Percentiles rank a stretch among this genome's conserved stretches.
phyloP scores from a whole-genome alignment of 2,113 vertebrate species.

The Nesogale talazaci region DNA sequence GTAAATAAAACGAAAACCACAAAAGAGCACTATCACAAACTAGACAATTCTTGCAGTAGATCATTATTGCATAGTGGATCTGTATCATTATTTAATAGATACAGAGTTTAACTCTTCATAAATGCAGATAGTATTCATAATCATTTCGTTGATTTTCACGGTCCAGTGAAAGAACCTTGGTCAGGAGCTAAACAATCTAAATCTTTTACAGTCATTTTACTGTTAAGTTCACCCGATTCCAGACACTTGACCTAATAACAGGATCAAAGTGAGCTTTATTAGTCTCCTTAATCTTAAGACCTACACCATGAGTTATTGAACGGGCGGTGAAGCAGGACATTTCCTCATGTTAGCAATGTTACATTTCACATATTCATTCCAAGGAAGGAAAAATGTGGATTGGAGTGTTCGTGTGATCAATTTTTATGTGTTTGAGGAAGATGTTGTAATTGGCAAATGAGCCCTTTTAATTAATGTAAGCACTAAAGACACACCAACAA shows the following conservation, averaged over 20 bases:
- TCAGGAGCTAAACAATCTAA: background rate
- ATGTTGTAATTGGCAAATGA: background rate
- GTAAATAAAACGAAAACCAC: background rate
- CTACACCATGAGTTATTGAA: accelerated
- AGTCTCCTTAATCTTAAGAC: accelerated
- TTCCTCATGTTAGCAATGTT: accelerated
- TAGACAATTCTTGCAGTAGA: accelerated
- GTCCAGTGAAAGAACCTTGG: too few species aligned
- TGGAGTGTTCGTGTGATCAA: accelerated
- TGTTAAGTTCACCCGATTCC: background rate
- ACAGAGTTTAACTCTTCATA: background rate
- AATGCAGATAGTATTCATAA: background rate
- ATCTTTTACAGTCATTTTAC: accelerated
- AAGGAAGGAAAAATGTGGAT: background rate
- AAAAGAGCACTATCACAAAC: background rate
- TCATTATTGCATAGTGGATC: too few species aligned
- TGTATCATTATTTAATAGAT: background rate
- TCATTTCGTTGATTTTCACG: background rate
- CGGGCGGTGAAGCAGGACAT: accelerated
- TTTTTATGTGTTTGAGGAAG: background rate
- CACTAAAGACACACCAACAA: background rate
- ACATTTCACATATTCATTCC: too few species aligned
- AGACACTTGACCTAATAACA: background rate
- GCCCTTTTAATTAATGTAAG: background rate
- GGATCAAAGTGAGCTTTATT: background rate